A percentile compares a stretch with the other conserved stretches of the same genome.
Conservation (phyloP, 2,113 vertebrate species). For the Apistogramma diplotaenia region DNA sequence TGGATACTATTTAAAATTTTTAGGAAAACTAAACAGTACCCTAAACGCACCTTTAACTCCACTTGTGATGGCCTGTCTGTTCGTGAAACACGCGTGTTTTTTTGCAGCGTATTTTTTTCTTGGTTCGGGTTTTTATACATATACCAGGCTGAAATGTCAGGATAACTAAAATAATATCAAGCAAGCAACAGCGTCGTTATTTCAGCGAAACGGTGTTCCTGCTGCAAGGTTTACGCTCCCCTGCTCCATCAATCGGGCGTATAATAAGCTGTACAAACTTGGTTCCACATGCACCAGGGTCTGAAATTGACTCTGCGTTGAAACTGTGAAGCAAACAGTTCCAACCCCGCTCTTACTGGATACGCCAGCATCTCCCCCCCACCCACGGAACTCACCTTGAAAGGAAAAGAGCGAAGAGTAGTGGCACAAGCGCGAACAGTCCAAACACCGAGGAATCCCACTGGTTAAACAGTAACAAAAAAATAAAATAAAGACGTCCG, state of each 20-base stretch:
- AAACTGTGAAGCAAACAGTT: neutral
- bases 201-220: neutral
- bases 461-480: neutral
- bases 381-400: constrained; percentile 78
- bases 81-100: neutral
- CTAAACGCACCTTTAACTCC: neutral
- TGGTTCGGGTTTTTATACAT: no score
- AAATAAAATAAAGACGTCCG: constrained; percentile 53
- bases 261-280: constrained; percentile 24
- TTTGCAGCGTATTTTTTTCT: neutral
- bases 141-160: neutral
- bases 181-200: neutral
- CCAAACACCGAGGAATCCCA: constrained; percentile 14
- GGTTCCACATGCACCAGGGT: neutral
- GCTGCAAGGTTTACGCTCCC: neutral
- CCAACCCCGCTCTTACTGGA: neutral
- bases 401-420: constrained; percentile 32
- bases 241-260: neutral
- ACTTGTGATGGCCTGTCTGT: neutral
- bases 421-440: constrained; percentile 34
- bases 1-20: neutral
- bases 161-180: neutral
- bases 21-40: neutral
- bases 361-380: neutral
- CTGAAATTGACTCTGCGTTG: neutral